Evolutionary conservation across 2,888 invertebrate genomes (phyloP), one percentile per base, ranked within the genome.

Genomic region (Neelides folsomi): DNA sequence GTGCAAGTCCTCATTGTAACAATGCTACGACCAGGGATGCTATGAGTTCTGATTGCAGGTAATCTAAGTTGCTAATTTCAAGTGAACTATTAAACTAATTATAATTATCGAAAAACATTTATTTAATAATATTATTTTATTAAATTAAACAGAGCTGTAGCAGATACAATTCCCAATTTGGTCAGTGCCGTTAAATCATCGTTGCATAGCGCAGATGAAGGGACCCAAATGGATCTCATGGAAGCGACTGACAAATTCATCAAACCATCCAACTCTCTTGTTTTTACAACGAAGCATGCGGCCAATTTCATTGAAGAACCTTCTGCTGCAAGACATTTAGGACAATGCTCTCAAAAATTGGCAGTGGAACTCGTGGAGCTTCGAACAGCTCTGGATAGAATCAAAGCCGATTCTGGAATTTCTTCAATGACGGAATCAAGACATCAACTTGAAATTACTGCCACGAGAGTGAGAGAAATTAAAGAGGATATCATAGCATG

Each of bases 401-500:
- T 86, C 0, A 79, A 83, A 45, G 81, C 85, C 64, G 82, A 81
- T 0, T 88, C 86, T 68, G 84, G 86, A 59, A 68, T 72, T 19
- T 36, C 52, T 35, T 40, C 45, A n/a, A 49, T 54, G 15, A 51
- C 49, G 46, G 57, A 64, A 20, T 61, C 62, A 34, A 83, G 83
- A 0, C 73, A 88, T 54, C 92, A 93, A 66, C 71, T 93, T 56
- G 88, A 90, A 62, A 71, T 71, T 0, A 92, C 93, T 0, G 76
- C 87, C 0, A 86, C 89, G 64, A 79, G 86, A 51, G 82, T 94
- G 39, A 75, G 78, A 9, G 80, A 81, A 39, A 73, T 95, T 41
- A 83, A 86, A 66, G 79, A 79, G 36, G 92, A 95, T 64, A 72
- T 97, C 16, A 77, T 81, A 20, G 88, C 87, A 65, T 81, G 87